These are phyloP conservation scores for Helobdella robusta DNA, from an alignment of 2,888 invertebrate genomes.

Conservation along the genomic window DNA sequence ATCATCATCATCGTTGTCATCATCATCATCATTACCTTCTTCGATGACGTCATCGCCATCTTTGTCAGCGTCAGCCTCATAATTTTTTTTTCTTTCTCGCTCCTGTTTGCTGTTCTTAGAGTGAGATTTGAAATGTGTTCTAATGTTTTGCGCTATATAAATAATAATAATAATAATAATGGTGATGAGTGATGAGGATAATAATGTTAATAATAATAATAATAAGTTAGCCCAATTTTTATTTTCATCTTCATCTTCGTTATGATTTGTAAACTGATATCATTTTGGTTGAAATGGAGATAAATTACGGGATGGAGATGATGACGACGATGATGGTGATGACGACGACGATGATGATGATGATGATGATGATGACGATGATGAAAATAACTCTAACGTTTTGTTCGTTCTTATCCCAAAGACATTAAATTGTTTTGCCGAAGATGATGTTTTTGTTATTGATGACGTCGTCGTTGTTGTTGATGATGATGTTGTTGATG, in stretches of 20 bases:
- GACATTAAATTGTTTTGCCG: background rate
- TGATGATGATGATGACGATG: conserved; percentile 27
- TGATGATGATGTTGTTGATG: background rate
- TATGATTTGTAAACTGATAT: background rate
- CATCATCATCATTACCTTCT: no score
- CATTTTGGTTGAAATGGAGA: background rate
- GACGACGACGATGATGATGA: conserved; percentile 26
- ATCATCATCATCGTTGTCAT: background rate
- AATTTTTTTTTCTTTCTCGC: background rate
- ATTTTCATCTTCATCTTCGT: background rate
- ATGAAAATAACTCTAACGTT: no score
- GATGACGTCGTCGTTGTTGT: background rate
- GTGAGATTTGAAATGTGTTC: no score
- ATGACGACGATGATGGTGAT: conserved; percentile 24
- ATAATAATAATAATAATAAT: no score
- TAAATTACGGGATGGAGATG: conserved; percentile 23
- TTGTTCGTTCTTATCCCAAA: background rate
- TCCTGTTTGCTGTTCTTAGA: background rate
- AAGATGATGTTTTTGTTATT: background rate
- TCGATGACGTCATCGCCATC: background rate
- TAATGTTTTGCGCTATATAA: no score
- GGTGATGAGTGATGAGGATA: no score
- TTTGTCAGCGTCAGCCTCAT: background rate
- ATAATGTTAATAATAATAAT: no score
- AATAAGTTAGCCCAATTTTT: no score